These are phyloP conservation scores for Sturmia bella DNA, from an alignment of 2,888 invertebrate genomes.

Conservation along the genomic window DNA sequence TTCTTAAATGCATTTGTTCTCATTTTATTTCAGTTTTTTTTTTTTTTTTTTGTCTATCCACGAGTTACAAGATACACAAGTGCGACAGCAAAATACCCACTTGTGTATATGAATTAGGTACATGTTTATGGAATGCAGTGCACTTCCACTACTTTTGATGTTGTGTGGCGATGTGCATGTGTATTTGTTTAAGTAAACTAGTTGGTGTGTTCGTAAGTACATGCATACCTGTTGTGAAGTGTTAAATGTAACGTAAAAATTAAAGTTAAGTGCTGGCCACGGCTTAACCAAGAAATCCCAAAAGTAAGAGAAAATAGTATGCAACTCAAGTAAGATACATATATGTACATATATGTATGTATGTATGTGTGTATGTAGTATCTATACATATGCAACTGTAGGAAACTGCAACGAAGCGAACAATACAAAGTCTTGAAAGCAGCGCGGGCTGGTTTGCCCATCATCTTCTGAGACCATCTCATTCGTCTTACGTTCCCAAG, in stretches of 20 bases:
- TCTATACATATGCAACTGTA: slow-evolving; percentile 5
- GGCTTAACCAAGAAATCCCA: slow-evolving; percentile 42
- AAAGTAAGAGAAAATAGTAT: slow-evolving; percentile 29
- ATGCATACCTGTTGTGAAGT: slow-evolving; percentile 62
- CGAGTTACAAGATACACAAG: slow-evolving; percentile 47
- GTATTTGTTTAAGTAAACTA: not conserved
- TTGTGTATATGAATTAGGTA: not conserved
- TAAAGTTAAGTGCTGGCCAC: slow-evolving; percentile 56
- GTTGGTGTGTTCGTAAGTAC: slow-evolving; percentile 28
- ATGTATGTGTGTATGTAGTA: not conserved
- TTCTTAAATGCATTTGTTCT: slow-evolving; percentile 28
- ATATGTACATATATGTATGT: not conserved
- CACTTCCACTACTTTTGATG: slow-evolving; percentile 12
- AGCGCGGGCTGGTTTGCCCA: slow-evolving; percentile 8
- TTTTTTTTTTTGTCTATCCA: slow-evolving; percentile 30
- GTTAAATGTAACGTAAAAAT: slow-evolving; percentile 32
- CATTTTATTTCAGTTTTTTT: slow-evolving; percentile 24
- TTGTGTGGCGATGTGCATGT: slow-evolving; percentile 13
- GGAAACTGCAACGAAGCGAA: slow-evolving; percentile 1
- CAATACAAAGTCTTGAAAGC: not conserved
- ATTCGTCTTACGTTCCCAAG: slow-evolving; percentile 45
- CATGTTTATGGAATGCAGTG: slow-evolving; percentile 27
- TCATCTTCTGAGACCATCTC: slow-evolving; percentile 35
- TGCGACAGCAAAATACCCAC: slow-evolving; percentile 11
- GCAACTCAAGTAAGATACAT: slow-evolving; percentile 24